These are phyloP conservation scores for Tipula confusa DNA, from an alignment of 2,888 invertebrate species.

Conservation along the genomic window DNA sequence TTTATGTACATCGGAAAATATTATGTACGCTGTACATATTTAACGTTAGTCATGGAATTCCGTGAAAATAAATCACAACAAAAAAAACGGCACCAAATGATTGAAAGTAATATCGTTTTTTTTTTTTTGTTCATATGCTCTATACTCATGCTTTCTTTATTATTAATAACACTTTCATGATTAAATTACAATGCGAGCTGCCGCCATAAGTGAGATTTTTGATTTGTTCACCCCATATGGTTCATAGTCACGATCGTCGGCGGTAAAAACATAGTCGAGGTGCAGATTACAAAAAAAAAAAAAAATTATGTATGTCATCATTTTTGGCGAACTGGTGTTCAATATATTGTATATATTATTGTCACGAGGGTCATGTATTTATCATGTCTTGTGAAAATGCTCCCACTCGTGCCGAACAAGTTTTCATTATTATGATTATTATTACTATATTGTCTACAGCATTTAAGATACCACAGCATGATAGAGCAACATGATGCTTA, in stretches of 20 bases:
- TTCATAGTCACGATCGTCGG: too few species aligned
- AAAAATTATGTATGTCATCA: background rate
- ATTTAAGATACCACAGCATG: background rate
- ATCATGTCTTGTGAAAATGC: background rate
- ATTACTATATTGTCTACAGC: background rate
- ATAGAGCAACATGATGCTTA: background rate
- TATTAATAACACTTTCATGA: constrained; percentile 3
- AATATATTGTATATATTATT: too few species aligned
- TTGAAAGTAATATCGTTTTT: background rate
- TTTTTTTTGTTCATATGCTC: background rate
- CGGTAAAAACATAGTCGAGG: too few species aligned
- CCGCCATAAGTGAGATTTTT: too few species aligned
- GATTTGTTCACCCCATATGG: too few species aligned
- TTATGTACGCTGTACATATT: background rate
- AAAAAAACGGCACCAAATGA: background rate
- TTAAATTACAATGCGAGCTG: background rate
- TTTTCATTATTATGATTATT: background rate
- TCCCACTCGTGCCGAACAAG: background rate
- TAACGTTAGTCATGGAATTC: background rate
- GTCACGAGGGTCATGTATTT: background rate
- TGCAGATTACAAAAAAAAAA: background rate
- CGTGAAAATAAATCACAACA: background rate
- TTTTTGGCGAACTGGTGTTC: background rate
- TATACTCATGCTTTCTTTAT: background rate
- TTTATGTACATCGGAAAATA: background rate